Evolutionary conservation across 2,797 vertebrate species (phyloP).

Genomic region (Falco cherrug): DNA sequence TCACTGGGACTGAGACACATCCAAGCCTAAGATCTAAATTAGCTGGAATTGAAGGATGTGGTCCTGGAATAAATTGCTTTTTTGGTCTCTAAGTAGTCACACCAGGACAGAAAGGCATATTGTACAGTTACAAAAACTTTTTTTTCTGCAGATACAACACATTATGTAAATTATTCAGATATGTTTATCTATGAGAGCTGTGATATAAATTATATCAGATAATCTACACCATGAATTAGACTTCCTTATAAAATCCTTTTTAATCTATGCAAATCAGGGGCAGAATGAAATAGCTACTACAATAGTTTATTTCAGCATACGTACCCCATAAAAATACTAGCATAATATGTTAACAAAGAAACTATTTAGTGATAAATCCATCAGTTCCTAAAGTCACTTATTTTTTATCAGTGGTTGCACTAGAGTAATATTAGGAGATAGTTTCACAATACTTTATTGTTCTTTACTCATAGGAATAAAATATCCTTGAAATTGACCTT

Average conservation of each 20-base stretch:
- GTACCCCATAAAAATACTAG: not conserved
- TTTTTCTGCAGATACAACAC: not conserved
- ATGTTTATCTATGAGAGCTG: not conserved
- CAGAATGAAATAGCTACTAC: not conserved
- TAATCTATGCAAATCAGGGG: not conserved
- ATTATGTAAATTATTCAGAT: not conserved
- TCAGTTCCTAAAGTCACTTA: not conserved
- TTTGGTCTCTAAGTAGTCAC: not conserved
- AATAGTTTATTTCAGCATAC: not conserved
- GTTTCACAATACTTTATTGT: not conserved
- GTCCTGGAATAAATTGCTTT: not conserved
- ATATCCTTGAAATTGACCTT: not conserved
- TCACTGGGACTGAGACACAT: too few species aligned
- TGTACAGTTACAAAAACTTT: accelerated
- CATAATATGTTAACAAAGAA: not conserved
- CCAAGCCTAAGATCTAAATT: not conserved
- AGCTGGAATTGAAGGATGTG: not conserved
- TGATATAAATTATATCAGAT: not conserved
- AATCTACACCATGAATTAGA: not conserved
- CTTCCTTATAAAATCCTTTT: not conserved
- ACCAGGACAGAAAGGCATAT: not conserved
- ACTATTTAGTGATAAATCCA: not conserved
- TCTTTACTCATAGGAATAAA: not conserved
- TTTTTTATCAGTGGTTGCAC: not conserved
- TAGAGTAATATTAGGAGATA: not conserved